Conservation (phyloP, 2,888 invertebrate genomes). For the Scaptomyza parva region DNA sequence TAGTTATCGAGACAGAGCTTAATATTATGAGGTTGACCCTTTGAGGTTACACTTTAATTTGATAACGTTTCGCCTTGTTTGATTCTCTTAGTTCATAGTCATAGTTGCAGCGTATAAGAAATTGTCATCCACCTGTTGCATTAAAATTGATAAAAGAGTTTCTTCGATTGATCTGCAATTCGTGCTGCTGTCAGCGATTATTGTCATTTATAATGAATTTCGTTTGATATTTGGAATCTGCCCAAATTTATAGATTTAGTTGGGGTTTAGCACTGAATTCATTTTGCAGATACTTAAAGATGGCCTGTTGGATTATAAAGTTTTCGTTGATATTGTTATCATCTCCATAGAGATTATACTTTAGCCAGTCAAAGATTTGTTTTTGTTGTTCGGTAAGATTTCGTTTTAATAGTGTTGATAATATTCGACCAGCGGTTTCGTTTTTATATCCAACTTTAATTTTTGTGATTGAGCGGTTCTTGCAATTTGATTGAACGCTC, state of each 20-base stretch:
- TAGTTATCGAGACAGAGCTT: conserved; percentile 22
- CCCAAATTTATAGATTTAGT: conserved; percentile 3
- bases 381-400: not conserved
- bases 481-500: not conserved
- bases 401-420: not conserved
- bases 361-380: conserved; percentile 25
- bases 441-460: conserved; percentile 15
- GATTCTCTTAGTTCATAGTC: not conserved
- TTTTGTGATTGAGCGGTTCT: not conserved
- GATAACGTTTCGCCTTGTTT: not conserved
- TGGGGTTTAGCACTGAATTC: not conserved
- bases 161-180: not conserved
- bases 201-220: not conserved
- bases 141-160: conserved; percentile 5
- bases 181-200: conserved; percentile 8
- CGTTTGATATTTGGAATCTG: not conserved
- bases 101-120: conserved; percentile 31
- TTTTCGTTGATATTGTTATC: conserved; percentile 10
- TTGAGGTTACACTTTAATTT: not conserved
- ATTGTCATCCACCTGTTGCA: conserved; percentile 23
- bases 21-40: not conserved
- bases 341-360: conserved; percentile 2
- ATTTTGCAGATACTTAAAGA: conserved; percentile 17
- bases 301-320: conserved; percentile 31
- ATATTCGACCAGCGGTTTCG: conserved; percentile 26